Evolutionary conservation across 2,113 vertebrate species (phyloP), one percentile per base, ranked within the genome.

Genomic region (Maylandia zebra): DNA sequence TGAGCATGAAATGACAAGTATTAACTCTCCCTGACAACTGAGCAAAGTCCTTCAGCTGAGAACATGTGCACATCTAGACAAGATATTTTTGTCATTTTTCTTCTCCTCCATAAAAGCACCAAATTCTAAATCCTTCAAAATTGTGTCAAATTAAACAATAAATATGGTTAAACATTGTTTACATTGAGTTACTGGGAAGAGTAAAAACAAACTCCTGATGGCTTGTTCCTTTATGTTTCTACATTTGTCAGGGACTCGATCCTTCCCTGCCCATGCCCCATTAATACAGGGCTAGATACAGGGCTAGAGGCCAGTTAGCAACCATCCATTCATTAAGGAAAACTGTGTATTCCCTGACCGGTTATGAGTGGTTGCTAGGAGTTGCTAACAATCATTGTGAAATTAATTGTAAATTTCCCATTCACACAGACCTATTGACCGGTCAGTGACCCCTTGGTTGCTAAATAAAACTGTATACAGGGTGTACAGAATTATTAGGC

Each of bases 151-250:
- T 45, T 30, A 27, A 30, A 76, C 8, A 27, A 48, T 17, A 76
- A 30, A 48, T 27, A 45, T 45, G 1, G 4, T 27, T 17, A 45
- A 6, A 41, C 0, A 64, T 36, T 0, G 1, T 19, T 36, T 64
- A 36, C 11, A 24, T 3, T 43, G 66, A 43, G 66, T 24, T 43
- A 24, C 0, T 41, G 22, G 8, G n/a, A 43, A 14, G 36, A 71
- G n/a, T 43, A 24, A 43, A 71, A 71, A 24, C 3, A 34, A 61
- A 61, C 16, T 71, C 5, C 36, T 13, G 10, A 22, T 43, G 5
- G 12, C 0, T 4, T 24, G n/a, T 3, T 69, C 34, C 19, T 41
- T 71, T 43, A 24, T 9, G 66, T 61, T 14, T 43, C 22, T 30
- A 50, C 34, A 79, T 55, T 45, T n/a, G 7, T 45, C 19, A 10